A percentile compares a stretch with the other conserved stretches of the same genome.
phyloP scores from a whole-genome alignment of 2,113 vertebrate species.

The Ivindomyrus marchei region DNA sequence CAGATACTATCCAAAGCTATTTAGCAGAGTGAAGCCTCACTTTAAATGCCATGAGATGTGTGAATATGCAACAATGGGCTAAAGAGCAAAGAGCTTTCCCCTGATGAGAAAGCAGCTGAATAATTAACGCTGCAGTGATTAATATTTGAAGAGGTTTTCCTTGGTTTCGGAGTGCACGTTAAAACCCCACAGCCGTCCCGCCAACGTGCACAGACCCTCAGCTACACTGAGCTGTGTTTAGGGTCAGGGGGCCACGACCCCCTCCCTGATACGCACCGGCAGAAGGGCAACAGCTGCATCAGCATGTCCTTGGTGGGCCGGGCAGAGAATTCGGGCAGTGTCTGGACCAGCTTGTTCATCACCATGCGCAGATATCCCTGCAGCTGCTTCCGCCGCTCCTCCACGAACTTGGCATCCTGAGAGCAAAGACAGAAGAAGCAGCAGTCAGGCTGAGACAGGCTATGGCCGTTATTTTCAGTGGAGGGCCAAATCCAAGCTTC shows the following conservation, averaged over 20 bases:
- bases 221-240: not conserved
- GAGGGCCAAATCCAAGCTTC: not conserved
- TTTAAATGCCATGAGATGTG: not conserved
- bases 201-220: not conserved
- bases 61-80: not conserved
- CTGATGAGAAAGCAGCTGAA: not conserved
- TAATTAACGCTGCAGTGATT: slow-evolving; percentile 17
- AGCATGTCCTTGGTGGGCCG: slow-evolving; percentile 86
- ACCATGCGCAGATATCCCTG: slow-evolving; percentile 86
- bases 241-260: not conserved
- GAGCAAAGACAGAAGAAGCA: slow-evolving; percentile 11
- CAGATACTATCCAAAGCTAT: not conserved
- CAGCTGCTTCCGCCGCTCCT: slow-evolving; percentile 88
- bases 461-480: not conserved
- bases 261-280: slow-evolving; percentile 70
- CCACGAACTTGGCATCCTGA: slow-evolving; percentile 95
- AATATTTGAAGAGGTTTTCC: slow-evolving; percentile 13
- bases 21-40: not conserved
- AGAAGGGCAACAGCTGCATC: slow-evolving; percentile 85
- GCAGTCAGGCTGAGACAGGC: not conserved
- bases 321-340: slow-evolving; percentile 80
- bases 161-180: not conserved
- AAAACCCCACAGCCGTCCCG: not conserved
- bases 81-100: slow-evolving; percentile 13
- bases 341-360: slow-evolving; percentile 96